A percentile compares a stretch with the other conserved stretches of the same genome.
Evolutionary conservation across 2,113 vertebrate genomes (phyloP).

Genomic region (Hyaena hyaena): DNA sequence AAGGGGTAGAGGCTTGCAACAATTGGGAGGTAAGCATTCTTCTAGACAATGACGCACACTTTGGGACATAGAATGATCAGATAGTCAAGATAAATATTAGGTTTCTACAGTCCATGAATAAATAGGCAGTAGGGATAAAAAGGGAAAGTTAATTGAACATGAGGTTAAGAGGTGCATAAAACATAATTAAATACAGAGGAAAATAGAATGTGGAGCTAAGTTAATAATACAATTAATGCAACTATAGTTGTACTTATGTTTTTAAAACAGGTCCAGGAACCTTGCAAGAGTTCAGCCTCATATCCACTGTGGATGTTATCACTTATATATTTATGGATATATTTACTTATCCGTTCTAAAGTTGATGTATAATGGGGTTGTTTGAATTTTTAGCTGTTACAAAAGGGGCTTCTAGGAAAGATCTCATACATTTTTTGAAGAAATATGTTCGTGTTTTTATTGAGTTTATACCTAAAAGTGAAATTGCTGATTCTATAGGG

Average conservation of each 20-base stretch:
- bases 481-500: background rate
- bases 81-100: background rate
- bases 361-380: background rate
- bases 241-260: background rate
- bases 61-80: background rate
- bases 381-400: background rate
- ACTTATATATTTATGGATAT: background rate
- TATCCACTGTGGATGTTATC: background rate
- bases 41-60: background rate
- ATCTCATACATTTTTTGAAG: background rate
- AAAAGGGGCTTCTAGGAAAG: background rate
- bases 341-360: background rate
- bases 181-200: background rate
- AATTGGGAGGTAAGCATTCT: background rate
- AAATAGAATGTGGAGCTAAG: background rate
- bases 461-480: background rate
- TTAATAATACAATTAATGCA: background rate
- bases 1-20: background rate
- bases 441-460: background rate
- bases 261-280: background rate
- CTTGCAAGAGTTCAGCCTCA: background rate
- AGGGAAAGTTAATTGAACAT: background rate
- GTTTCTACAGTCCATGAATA: background rate
- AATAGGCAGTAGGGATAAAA: background rate
- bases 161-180: background rate